These are phyloP conservation scores for Melanophora roralis DNA, from an alignment of 2,888 invertebrate genomes.

Conservation along the genomic window DNA sequence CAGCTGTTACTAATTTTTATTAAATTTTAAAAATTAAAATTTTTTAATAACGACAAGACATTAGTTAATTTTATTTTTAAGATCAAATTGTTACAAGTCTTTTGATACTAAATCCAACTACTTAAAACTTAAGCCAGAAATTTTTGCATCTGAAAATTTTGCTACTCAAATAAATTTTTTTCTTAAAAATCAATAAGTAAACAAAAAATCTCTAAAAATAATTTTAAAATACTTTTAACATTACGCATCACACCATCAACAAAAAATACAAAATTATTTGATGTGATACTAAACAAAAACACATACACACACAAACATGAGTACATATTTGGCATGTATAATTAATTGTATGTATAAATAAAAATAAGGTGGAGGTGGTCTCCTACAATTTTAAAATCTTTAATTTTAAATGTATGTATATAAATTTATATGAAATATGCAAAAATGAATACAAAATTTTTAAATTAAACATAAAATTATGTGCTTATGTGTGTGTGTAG, in stretches of 20 bases:
- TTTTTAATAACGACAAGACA: too few species aligned
- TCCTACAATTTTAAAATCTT: constrained; percentile 40
- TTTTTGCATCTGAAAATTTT: too few species aligned
- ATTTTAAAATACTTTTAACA: constrained; percentile 36
- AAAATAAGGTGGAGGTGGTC: constrained; percentile 53
- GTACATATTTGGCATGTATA: neutral
- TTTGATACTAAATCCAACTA: too few species aligned
- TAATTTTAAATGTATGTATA: constrained; percentile 11
- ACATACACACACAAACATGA: neutral
- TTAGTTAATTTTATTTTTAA: too few species aligned
- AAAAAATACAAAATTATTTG: too few species aligned
- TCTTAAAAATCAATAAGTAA: constrained; percentile 10
- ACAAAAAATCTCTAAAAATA: constrained; percentile 19
- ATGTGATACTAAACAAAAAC: neutral
- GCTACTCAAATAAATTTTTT: neutral
- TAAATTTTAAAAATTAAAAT: too few species aligned
- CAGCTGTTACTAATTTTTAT: too few species aligned
- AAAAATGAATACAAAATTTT: too few species aligned
- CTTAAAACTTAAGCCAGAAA: too few species aligned
- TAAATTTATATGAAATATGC: too few species aligned
- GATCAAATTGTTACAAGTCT: too few species aligned
- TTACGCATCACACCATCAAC: constrained; percentile 41
- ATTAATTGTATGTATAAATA: neutral
- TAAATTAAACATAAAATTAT: too few species aligned
- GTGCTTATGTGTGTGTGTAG: neutral